These are phyloP conservation scores for Spodoptera exigua DNA, from an alignment of 2,888 invertebrate species.

Conservation along the genomic window DNA sequence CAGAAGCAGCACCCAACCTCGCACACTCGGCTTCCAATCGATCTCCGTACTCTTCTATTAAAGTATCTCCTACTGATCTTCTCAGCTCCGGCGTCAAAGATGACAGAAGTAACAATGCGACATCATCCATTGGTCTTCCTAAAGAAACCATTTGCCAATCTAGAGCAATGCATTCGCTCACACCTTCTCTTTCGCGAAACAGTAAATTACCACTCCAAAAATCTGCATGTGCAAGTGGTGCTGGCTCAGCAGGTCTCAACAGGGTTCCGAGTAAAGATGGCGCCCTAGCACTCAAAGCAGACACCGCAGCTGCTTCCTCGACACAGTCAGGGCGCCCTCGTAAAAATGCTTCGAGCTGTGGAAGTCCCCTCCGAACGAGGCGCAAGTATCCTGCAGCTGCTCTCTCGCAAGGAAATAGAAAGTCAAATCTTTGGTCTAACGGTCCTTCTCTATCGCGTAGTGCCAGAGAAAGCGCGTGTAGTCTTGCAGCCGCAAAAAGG, in stretches of 20 bases:
- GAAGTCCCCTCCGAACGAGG: conserved; percentile 93
- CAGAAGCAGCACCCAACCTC: conserved; percentile 90
- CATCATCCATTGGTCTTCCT: conserved; percentile 93
- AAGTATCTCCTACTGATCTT: conserved; percentile 89
- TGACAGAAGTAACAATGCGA: conserved; percentile 92
- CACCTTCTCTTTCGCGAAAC: conserved; percentile 88
- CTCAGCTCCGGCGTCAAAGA: conserved; percentile 93
- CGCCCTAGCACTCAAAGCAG: conserved; percentile 91
- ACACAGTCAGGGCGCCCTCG: conserved; percentile 91
- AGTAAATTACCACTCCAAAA: conserved; percentile 95
- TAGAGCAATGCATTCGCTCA: conserved; percentile 91
- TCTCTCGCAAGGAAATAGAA: conserved; percentile 93
- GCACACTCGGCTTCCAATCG: conserved; percentile 90
- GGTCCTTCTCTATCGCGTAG: conserved; percentile 84
- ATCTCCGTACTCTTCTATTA: conserved; percentile 92
- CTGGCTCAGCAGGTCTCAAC: conserved; percentile 92
- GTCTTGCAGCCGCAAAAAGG: conserved; percentile 91
- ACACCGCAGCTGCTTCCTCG: conserved; percentile 90
- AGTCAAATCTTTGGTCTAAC: conserved; percentile 86
- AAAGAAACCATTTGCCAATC: conserved; percentile 96
- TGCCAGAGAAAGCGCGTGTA: conserved; percentile 92
- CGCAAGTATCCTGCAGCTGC: conserved; percentile 95
- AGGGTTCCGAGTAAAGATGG: conserved; percentile 92
- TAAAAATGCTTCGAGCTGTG: conserved; percentile 93
- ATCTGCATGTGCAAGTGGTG: conserved; percentile 94